These are phyloP conservation scores for Ceratina calcarata DNA, from an alignment of 1,140 invertebrate genomes.

Conservation along the genomic window DNA sequence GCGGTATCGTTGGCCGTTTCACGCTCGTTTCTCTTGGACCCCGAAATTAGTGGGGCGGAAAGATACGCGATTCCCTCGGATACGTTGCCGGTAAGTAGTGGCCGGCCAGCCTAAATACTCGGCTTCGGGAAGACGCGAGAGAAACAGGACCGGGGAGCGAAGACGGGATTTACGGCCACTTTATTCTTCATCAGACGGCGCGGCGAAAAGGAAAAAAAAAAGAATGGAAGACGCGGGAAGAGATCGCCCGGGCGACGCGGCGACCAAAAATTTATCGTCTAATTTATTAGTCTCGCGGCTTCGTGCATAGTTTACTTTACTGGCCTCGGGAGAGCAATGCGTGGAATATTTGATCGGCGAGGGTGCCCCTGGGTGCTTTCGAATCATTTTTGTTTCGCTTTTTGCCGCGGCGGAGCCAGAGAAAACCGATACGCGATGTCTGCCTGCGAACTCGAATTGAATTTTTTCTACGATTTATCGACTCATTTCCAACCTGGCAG, in stretches of 20 bases:
- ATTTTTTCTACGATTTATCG: neutral
- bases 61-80: conserved; percentile 66
- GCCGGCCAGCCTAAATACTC: conserved; percentile 67
- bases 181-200: conserved; percentile 69
- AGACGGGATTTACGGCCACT: conserved; percentile 68
- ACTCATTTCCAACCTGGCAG: neutral
- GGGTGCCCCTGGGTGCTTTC: neutral
- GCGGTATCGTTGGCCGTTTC: conserved; percentile 62
- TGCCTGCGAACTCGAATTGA: neutral
- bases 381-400: neutral
- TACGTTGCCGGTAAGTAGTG: conserved; percentile 62
- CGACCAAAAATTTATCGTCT: conserved; percentile 19
- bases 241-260: neutral
- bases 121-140: conserved; percentile 29
- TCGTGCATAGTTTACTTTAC: conserved; percentile 5
- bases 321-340: neutral
- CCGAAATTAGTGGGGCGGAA: conserved; percentile 66
- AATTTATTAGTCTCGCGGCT: conserved; percentile 22
- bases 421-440: neutral
- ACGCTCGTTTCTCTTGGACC: conserved; percentile 66
- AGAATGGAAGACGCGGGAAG: no score
- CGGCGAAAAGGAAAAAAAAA: conserved; percentile 35
- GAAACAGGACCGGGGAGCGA: neutral
- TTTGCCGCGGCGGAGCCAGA: no score
- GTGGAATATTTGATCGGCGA: conserved; percentile 23